Base-by-base conservation (phyloP, 2,797 vertebrate species). In the Myotis findleyi region DNA sequence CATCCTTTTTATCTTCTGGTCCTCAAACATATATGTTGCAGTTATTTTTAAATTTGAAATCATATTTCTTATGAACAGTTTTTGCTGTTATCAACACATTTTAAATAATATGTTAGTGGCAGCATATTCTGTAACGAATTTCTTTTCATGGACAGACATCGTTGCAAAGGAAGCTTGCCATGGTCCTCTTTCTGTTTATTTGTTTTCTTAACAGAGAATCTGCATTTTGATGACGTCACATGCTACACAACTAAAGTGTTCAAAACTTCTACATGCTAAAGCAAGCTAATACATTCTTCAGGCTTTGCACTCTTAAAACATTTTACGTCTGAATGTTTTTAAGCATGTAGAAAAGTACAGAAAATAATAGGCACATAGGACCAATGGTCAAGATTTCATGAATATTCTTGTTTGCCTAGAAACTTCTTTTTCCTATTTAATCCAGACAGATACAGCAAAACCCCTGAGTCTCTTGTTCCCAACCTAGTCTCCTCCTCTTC, bases 41-140 rank as follows among this genome's bases (percentile, higher is more conserved):
- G 16, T 77, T 87, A 77, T 69, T 88, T 91, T 90, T n/a, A 21
- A 87, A 95, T 73, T 92, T 66, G 12, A 86, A 85, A 82, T 57
- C 23, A 0, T 62, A 25, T 64, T 91, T 85, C 38, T 91, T 51
- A 41, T 27, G 44, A 73, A 90, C 27, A 86, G 3, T 55, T 87
- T 87, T 57, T 55, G 6, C 82, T 88, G 25, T 71, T 68, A 57
- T 11, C 51, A 69, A 23, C 49, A 59, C 41, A 49, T 86, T 95
- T 94, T 41, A 66, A 66, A 36, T 93, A 36, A 73, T 53, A 17
- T 83, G 59, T 86, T 44, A 21, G 16, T 41, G 7, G 27, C 14
- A 62, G 76, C 21, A 38, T 75, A 57, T 71, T 89, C 94, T 87
- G 20, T 13, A 44, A 51, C n/a, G 12, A 69, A 41, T 49, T 77